Evolutionary conservation across 1,140 invertebrate species (phyloP).

Genomic region (Drosophila carrolli): DNA sequence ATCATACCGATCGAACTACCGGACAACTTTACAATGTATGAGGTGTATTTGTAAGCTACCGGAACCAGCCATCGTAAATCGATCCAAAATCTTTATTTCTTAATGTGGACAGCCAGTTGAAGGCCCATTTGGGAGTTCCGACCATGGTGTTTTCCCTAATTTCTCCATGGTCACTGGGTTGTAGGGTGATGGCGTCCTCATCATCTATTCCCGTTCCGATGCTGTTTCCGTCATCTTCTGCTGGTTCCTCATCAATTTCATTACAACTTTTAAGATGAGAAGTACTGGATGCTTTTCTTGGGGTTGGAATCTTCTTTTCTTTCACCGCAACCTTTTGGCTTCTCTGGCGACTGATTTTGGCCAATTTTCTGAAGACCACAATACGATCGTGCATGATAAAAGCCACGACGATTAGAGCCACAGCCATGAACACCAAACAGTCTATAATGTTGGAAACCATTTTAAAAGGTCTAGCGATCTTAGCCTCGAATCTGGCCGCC

Average conservation of each 20-base stretch:
- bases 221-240: neutral
- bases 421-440: constrained; percentile 27
- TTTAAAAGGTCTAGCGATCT: constrained; percentile 13
- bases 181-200: neutral
- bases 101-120: neutral
- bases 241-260: neutral
- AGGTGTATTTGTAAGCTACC: constrained; percentile 5
- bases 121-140: constrained; percentile 18
- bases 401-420: constrained; percentile 12
- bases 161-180: neutral
- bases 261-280: neutral
- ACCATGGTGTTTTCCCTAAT: constrained; percentile 3
- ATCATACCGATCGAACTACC: neutral
- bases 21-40: neutral
- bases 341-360: neutral
- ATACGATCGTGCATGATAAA: constrained; percentile 14
- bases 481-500: constrained; percentile 23
- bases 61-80: constrained; percentile 18
- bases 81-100: constrained; percentile 2
- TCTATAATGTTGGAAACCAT: constrained; percentile 10
- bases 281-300: neutral
- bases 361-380: neutral
- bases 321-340: neutral
- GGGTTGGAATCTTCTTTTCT: too few species aligned
- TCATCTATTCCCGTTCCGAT: neutral